phyloP scores from a whole-genome alignment of 1,140 invertebrate genomes.

The Pachyrhynchus sulphureomaculatus region DNA sequence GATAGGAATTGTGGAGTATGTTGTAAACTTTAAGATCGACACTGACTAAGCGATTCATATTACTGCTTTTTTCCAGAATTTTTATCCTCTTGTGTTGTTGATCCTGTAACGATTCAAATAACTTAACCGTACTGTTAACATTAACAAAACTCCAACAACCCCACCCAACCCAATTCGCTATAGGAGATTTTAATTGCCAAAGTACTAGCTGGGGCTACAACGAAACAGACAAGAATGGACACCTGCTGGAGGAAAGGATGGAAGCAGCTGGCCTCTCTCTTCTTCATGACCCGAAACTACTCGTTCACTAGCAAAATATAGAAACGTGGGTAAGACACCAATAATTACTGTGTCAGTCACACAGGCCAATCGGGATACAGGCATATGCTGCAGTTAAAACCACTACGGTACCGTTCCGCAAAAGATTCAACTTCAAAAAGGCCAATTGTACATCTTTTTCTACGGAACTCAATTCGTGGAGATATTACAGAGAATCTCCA shows the following conservation, averaged over 20 bases:
- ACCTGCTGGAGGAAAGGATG: not conserved
- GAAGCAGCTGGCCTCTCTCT: not conserved
- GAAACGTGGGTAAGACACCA: not conserved
- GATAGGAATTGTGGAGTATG: not conserved
- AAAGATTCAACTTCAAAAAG: too few species aligned
- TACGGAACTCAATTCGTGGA: not conserved
- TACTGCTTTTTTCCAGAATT: slow-evolving; percentile 40
- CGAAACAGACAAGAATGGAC: not conserved
- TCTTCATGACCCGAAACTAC: not conserved
- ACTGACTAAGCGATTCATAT: slow-evolving; percentile 38
- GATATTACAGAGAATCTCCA: not conserved
- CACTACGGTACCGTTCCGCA: not conserved
- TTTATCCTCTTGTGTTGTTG: slow-evolving; percentile 43
- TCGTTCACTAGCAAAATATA: not conserved
- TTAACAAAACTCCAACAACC: not conserved
- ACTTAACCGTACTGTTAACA: too few species aligned
- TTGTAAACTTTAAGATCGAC: too few species aligned
- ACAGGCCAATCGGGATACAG: not conserved
- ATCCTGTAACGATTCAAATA: slow-evolving; percentile 43
- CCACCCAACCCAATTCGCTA: not conserved
- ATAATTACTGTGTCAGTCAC: not conserved
- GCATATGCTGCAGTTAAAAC: not conserved
- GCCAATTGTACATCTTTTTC: not conserved
- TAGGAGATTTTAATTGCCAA: not conserved
- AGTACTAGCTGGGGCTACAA: not conserved